Conservation (phyloP, 2,888 invertebrate genomes). For the Machimus rusticus region DNA sequence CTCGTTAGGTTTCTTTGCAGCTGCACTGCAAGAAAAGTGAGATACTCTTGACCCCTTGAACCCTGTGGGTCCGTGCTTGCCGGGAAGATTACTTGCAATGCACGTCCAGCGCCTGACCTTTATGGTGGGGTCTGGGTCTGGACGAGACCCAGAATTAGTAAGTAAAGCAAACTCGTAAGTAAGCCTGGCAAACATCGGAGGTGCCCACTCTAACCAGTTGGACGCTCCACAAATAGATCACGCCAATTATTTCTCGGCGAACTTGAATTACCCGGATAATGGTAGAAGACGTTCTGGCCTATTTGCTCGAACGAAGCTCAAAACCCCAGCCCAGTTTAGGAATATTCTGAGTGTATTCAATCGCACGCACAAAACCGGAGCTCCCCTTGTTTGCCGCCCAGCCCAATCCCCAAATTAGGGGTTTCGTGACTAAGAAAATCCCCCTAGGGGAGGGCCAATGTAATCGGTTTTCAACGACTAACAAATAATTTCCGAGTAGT, state of each 20-base stretch:
- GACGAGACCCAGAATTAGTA: neutral
- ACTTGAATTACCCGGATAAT: neutral
- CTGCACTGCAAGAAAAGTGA: neutral
- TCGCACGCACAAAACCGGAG: neutral
- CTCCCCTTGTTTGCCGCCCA: neutral
- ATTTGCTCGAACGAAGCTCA: neutral
- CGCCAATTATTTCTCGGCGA: neutral
- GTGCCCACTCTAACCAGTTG: neutral
- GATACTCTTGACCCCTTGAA: neutral
- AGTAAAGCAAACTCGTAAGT: neutral
- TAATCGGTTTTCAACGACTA: neutral
- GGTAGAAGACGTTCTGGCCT: neutral
- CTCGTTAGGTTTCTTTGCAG: neutral
- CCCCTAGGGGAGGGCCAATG: neutral
- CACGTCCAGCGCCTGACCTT: neutral
- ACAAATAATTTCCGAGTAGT: neutral
- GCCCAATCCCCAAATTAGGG: neutral
- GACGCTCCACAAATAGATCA: neutral
- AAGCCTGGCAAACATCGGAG: neutral
- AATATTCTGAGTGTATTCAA: neutral
- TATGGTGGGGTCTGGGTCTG: neutral
- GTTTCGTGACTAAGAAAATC: neutral
- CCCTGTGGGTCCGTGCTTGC: neutral
- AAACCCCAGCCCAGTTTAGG: neutral
- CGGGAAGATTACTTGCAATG: neutral